Conservation (phyloP, 2,113 vertebrate genomes). For the Rhynchopsitta pachyrhyncha region DNA sequence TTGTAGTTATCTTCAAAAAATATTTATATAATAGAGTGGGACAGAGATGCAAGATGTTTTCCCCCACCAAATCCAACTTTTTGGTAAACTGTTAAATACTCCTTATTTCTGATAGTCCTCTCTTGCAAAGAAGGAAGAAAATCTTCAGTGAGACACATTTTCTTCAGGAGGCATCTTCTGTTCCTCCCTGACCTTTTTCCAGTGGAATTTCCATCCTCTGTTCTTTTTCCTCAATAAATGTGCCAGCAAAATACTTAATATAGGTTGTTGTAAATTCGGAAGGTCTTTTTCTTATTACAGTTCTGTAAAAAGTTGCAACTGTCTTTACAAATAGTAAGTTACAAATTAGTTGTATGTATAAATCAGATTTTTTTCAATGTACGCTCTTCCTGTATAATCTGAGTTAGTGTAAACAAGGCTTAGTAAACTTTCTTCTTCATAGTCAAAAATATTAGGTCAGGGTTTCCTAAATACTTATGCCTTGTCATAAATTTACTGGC, state of each 20-base stretch:
- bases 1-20: slow-evolving; percentile 54
- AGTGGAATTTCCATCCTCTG: slow-evolving; percentile 33
- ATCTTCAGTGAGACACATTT: slow-evolving; percentile 51
- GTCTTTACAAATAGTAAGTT: neutral
- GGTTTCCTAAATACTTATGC: neutral
- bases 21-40: neutral
- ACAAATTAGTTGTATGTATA: neutral
- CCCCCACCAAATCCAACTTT: slow-evolving; percentile 55
- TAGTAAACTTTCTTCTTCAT: neutral
- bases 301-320: neutral
- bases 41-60: slow-evolving; percentile 27
- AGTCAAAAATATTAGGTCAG: neutral
- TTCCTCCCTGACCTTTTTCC: slow-evolving; percentile 62
- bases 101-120: slow-evolving; percentile 44
- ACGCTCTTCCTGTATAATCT: neutral
- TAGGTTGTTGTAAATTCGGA: neutral
- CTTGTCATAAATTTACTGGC: neutral
- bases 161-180: slow-evolving; percentile 67
- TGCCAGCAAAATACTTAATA: slow-evolving; percentile 28
- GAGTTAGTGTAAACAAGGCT: neutral
- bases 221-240: slow-evolving; percentile 45
- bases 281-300: slow-evolving; percentile 19
- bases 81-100: slow-evolving; percentile 16
- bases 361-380: neutral
- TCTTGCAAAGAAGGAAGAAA: slow-evolving; percentile 41